phyloP scores from a whole-genome alignment of 2,888 invertebrate species.

The Lamellibrachia satsuma region DNA sequence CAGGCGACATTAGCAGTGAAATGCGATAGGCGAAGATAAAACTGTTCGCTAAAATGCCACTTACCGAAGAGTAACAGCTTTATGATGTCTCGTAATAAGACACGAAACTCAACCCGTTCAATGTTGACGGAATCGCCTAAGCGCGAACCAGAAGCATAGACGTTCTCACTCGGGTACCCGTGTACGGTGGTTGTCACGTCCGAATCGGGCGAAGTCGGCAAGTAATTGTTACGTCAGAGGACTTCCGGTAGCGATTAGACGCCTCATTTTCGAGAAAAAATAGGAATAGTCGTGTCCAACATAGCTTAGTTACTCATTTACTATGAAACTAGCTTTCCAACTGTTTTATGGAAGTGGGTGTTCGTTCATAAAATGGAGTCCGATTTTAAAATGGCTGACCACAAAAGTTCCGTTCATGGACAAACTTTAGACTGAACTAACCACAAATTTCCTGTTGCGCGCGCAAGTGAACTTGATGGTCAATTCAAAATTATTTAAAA shows the following conservation, averaged over 20 bases:
- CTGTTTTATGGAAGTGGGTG: too few relatives aligned
- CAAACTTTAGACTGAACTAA: too few relatives aligned
- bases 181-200: neutral
- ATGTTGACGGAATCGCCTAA: neutral
- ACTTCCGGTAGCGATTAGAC: neutral
- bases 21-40: conserved; percentile 4
- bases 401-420: too few relatives aligned
- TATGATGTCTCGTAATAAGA: conserved; percentile 3
- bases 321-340: too few relatives aligned
- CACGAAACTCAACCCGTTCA: neutral
- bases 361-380: too few relatives aligned
- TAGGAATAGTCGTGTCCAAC: neutral
- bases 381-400: too few relatives aligned
- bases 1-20: neutral
- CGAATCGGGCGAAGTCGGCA: neutral
- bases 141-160: neutral
- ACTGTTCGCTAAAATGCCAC: conserved; percentile 13
- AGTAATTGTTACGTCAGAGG: neutral
- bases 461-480: too few relatives aligned
- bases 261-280: neutral
- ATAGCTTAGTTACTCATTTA: too few relatives aligned
- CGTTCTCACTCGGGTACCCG: neutral
- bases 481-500: too few relatives aligned
- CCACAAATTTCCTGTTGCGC: too few relatives aligned
- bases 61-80: conserved; percentile 6